These are phyloP conservation scores for Amphiprion clarkii DNA, from an alignment of 2,797 vertebrate species.

Conservation along the genomic window DNA sequence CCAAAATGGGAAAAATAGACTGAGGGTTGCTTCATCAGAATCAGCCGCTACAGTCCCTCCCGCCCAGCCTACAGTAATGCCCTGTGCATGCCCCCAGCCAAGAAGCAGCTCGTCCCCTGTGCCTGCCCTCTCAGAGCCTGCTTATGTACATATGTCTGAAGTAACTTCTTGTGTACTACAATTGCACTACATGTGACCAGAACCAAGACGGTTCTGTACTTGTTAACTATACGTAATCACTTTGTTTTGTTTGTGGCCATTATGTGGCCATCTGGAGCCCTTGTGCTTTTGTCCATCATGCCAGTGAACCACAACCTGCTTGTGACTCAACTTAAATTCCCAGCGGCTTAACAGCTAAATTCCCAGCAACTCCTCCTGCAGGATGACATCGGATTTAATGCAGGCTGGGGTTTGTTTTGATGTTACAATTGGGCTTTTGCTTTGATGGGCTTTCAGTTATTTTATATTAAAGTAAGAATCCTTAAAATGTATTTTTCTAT, in stretches of 20 bases:
- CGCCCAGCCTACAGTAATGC: conserved; percentile 36
- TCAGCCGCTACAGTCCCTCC: conserved; percentile 21
- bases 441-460: conserved; percentile 32
- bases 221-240: conserved; percentile 42
- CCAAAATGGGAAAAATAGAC: conserved; percentile 94
- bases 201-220: conserved; percentile 38
- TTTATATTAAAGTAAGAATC: conserved; percentile 48
- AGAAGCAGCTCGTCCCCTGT: conserved; percentile 38
- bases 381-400: conserved; percentile 57
- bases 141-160: conserved; percentile 60
- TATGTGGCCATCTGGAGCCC: conserved; percentile 27
- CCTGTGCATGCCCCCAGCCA: conserved; percentile 61
- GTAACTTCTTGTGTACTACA: conserved; percentile 50
- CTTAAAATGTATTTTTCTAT: conserved; percentile 62
- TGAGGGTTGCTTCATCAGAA: conserved; percentile 74
- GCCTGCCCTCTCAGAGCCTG: conserved; percentile 54
- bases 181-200: conserved; percentile 65
- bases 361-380: conserved; percentile 35
- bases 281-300: conserved; percentile 37
- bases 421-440: conserved; percentile 16
- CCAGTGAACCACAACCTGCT: conserved; percentile 44
- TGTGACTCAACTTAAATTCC: conserved; percentile 59
- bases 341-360: conserved; percentile 49
- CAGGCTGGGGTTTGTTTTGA: conserved; percentile 27
- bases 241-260: conserved; percentile 38